A percentile compares a stretch with the other conserved stretches of the same genome.
Evolutionary conservation across 2,113 vertebrate species (phyloP).

Genomic region (Scolopax mira): DNA sequence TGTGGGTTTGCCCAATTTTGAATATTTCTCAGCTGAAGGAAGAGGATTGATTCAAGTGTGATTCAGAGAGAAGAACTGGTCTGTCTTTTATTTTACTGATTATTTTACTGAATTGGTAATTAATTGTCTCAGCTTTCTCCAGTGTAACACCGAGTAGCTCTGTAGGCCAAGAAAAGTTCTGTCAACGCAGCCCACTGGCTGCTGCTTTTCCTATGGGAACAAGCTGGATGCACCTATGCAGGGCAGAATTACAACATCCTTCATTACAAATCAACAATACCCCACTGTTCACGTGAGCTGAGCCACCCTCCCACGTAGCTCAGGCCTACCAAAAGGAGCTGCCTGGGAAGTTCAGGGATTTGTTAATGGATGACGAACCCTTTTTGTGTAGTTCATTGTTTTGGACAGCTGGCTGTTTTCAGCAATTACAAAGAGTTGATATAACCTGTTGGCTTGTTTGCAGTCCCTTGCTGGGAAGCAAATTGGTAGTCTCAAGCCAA

Average conservation of each 20-base stretch:
- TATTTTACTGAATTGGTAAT: neutral
- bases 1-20: accelerated
- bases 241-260: neutral
- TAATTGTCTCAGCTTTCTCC: neutral
- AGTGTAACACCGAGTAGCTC: neutral
- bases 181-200: accelerated
- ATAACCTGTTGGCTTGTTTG: neutral
- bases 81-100: neutral
- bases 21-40: neutral
- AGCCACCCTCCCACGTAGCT: neutral
- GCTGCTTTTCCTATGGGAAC: neutral
- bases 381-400: neutral
- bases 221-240: neutral
- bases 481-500: neutral
- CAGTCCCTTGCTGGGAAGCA: neutral
- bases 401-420: neutral
- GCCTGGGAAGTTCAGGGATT: neutral
- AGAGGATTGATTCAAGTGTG: neutral
- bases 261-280: neutral
- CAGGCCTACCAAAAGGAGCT: neutral
- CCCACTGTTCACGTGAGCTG: neutral
- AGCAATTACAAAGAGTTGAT: neutral
- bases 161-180: neutral
- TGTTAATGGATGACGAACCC: neutral
- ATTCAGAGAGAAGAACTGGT: neutral